Conservation (phyloP, 2,113 vertebrate species). For the Cromileptes altivelis region DNA sequence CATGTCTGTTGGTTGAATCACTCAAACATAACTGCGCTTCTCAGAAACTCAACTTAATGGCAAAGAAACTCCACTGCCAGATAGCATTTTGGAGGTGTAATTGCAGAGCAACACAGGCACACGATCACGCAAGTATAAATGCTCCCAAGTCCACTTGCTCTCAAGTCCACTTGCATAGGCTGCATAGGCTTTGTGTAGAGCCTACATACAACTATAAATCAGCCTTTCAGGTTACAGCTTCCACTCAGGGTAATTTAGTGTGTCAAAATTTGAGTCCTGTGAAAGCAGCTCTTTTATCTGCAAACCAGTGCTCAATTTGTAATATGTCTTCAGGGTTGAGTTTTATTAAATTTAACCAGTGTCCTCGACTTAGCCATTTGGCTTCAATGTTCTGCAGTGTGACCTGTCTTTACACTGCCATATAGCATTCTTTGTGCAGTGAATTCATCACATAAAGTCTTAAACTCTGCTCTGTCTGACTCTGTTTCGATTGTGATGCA, state of each 20-base stretch:
- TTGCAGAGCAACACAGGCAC: too few species aligned
- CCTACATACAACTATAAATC: too few species aligned
- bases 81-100: too few species aligned
- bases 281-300: background rate
- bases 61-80: too few species aligned
- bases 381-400: background rate
- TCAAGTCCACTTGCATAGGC: too few species aligned
- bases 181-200: too few species aligned
- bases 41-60: too few species aligned
- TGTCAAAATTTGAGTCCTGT: background rate
- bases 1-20: too few species aligned
- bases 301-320: background rate
- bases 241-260: background rate
- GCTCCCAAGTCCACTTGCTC: too few species aligned
- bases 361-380: background rate
- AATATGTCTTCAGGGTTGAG: background rate
- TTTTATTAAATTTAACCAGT: background rate
- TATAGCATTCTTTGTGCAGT: background rate
- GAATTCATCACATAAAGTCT: background rate
- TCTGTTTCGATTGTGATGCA: constrained; percentile 4
- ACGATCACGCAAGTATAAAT: too few species aligned
- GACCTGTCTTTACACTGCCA: background rate
- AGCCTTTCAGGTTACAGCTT: background rate
- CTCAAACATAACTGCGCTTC: too few species aligned
- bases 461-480: background rate